phyloP scores from a whole-genome alignment of 2,113 vertebrate species.

The Pyrgilauda ruficollis region DNA sequence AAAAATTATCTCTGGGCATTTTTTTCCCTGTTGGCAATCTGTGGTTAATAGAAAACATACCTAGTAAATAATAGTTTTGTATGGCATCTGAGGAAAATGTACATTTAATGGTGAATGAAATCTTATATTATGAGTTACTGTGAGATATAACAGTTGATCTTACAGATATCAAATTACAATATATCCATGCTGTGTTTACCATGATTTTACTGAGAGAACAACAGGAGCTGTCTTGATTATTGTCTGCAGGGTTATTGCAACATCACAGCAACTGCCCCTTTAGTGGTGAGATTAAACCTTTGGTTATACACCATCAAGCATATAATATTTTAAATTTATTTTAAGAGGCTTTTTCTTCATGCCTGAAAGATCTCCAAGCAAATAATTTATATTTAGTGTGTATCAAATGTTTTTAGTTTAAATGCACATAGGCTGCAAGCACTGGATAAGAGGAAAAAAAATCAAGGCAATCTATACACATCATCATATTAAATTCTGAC shows the following conservation, averaged over 20 bases:
- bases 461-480: conserved; percentile 68
- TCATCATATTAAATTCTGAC: conserved; percentile 73
- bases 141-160: conserved; percentile 72
- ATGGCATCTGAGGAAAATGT: conserved; percentile 60
- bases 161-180: conserved; percentile 72
- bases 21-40: conserved; percentile 46
- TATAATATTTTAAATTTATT: conserved; percentile 83
- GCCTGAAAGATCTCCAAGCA: conserved; percentile 75
- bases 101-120: conserved; percentile 73
- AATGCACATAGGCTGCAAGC: conserved; percentile 73
- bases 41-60: conserved; percentile 64
- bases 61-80: conserved; percentile 61
- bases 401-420: conserved; percentile 74
- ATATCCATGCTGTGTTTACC: conserved; percentile 76
- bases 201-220: conserved; percentile 75
- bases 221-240: conserved; percentile 77
- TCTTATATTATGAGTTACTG: conserved; percentile 68
- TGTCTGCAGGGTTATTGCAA: conserved; percentile 77
- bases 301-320: conserved; percentile 80
- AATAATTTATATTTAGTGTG: conserved; percentile 79
- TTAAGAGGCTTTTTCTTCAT: conserved; percentile 81
- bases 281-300: conserved; percentile 77
- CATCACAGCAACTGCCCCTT: conserved; percentile 75
- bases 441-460: conserved; percentile 69
- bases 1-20: conserved; percentile 7